These are phyloP conservation scores for Herpetotheres cachinnans DNA, from an alignment of 2,113 vertebrate species.

Conservation along the genomic window DNA sequence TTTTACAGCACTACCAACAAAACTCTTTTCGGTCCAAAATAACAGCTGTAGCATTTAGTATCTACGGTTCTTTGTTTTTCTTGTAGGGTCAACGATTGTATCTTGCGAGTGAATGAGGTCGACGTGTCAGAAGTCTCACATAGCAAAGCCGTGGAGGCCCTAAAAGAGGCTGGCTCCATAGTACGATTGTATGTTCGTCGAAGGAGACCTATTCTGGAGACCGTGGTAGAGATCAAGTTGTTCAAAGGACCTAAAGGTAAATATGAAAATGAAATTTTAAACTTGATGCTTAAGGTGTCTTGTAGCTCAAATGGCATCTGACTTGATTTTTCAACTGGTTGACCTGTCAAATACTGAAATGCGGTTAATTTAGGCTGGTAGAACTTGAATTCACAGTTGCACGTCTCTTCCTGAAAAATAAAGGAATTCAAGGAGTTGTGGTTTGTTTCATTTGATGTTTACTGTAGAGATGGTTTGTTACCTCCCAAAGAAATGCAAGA, in stretches of 20 bases:
- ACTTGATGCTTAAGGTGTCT: not conserved
- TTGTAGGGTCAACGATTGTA: constrained; percentile 93
- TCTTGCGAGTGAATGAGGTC: constrained; percentile 91
- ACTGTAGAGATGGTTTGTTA: not conserved
- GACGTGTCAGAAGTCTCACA: constrained; percentile 94
- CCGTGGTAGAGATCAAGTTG: constrained; percentile 93
- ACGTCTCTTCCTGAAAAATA: not conserved
- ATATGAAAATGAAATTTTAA: not conserved
- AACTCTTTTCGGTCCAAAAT: accelerated
- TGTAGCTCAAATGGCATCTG: not conserved
- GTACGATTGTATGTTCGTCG: constrained; percentile 91
- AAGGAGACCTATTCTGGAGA: constrained; percentile 92
- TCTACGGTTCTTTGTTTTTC: not conserved
- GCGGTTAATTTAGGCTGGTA: not conserved
- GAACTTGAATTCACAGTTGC: not conserved
- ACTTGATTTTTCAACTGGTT: not conserved
- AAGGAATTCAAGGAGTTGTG: not conserved
- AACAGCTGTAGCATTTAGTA: not conserved
- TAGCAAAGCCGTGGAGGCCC: constrained; percentile 93
- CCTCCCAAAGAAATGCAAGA: not conserved
- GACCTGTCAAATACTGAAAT: not conserved
- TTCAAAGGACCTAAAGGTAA: constrained; percentile 97
- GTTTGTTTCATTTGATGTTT: not conserved
- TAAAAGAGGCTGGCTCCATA: constrained; percentile 93
- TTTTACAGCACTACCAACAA: not conserved